Percentiles rank a stretch among this genome's conserved stretches.
Evolutionary conservation across 2,113 vertebrate species (phyloP).

Genomic region (Scytalopus superciliaris): DNA sequence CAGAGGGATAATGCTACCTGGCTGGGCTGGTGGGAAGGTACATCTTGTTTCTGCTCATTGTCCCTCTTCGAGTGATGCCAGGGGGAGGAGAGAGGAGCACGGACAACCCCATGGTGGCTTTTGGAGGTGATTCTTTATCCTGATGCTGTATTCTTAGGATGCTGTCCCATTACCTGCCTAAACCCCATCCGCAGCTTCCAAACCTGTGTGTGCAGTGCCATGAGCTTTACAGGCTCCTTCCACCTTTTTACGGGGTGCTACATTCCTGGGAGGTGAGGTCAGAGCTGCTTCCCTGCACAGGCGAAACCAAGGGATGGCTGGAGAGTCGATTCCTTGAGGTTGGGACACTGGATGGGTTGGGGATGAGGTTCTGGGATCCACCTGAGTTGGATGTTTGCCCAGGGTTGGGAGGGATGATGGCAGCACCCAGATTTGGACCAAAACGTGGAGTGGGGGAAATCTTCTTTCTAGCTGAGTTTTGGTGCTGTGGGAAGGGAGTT

Average conservation of each 20-base stretch:
- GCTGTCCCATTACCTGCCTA: not conserved
- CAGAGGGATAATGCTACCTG: fast-evolving
- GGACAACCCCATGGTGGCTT: fast-evolving
- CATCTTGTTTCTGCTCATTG: not conserved
- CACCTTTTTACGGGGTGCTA: not conserved
- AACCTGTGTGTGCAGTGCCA: fast-evolving
- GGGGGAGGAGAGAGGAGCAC: fast-evolving
- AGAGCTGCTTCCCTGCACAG: not conserved
- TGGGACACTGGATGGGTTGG: not conserved
- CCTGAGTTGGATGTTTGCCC: not conserved
- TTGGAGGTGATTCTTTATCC: not conserved
- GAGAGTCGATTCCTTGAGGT: not conserved
- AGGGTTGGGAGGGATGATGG: not conserved
- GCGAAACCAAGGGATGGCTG: not conserved
- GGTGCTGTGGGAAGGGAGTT: not conserved
- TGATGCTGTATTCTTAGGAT: not conserved
- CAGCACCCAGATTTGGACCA: fast-evolving
- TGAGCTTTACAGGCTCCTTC: not conserved
- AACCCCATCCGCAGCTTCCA: not conserved
- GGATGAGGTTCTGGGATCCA: not conserved
- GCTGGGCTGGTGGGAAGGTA: not conserved
- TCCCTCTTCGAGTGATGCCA: not conserved
- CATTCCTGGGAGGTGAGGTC: conserved; percentile 31
- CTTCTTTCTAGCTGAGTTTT: not conserved
- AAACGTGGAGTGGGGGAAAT: not conserved